These are phyloP conservation scores for Linnaemya vulpina DNA, from an alignment of 2,888 invertebrate species.

Conservation along the genomic window DNA sequence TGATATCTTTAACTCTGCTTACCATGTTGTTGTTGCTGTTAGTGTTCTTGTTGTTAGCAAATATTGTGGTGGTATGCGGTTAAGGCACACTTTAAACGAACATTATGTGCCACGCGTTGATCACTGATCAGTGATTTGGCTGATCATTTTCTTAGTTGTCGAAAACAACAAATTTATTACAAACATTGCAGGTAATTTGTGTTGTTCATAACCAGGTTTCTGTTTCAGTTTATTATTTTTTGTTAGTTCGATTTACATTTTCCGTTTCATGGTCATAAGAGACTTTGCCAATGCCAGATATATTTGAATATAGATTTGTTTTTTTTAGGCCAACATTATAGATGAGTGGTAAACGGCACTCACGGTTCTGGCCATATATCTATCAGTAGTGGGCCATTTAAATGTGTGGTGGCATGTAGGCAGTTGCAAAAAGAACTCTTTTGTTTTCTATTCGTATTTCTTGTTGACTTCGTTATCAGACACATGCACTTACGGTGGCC, in stretches of 20 bases:
- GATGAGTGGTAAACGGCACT: conserved; percentile 34
- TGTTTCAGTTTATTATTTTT: conserved; percentile 9
- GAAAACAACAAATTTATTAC: conserved; percentile 70
- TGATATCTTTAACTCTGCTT: conserved; percentile 5
- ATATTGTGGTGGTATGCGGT: conserved; percentile 20
- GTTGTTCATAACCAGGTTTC: conserved; percentile 62
- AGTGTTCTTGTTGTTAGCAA: background rate
- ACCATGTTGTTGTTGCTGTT: conserved; percentile 14
- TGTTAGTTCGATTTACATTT: background rate
- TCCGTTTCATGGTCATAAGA: background rate
- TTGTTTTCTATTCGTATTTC: conserved; percentile 3
- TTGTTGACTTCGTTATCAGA: conserved; percentile 1
- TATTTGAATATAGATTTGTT: conserved; percentile 1
- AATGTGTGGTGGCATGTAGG: conserved; percentile 60
- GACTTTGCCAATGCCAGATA: background rate
- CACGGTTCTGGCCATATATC: conserved; percentile 38
- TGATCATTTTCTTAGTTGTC: conserved; percentile 56
- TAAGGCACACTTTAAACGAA: conserved; percentile 53
- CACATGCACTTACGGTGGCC: conserved; percentile 46
- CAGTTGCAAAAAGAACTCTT: conserved; percentile 21
- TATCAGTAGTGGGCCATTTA: conserved; percentile 60
- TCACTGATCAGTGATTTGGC: conserved; percentile 60
- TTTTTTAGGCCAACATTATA: conserved; percentile 58
- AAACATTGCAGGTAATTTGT: conserved; percentile 66
- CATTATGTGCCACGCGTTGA: conserved; percentile 68